Evolutionary conservation across 2,113 vertebrate genomes (phyloP), one percentile per base, ranked within the genome.

Genomic region (Stegostoma tigrinum): DNA sequence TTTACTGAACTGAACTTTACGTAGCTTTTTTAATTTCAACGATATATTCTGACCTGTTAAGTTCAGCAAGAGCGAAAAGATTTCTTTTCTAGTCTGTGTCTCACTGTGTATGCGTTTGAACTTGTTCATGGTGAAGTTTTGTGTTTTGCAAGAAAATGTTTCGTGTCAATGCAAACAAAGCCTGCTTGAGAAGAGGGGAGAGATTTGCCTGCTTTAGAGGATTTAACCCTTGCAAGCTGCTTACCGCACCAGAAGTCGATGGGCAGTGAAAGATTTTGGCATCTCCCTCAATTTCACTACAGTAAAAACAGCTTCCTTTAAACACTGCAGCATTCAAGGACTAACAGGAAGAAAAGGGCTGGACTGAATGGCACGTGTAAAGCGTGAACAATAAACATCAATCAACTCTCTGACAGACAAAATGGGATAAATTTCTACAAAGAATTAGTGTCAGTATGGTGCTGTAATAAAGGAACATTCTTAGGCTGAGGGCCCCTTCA

Each of bases 401-500:
- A 94, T 70, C 93, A 94, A 94, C 93, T 24, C 21, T 15, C 66
- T 23, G 66, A 70, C 93, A 27, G 66, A 45, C 66, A 94, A 94
- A 91, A 96, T 96, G 96, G 96, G 97, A 97, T 97, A 97, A 96
- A 97, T 97, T 96, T 97, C 97, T 96, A 96, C 95, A 96, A 97
- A 96, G 96, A 96, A 96, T 70, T 95, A 96, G 96, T 96, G 96
- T 96, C 96, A 96, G 96, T 95, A 96, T 95, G 89, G 96, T 96
- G 96, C 96, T 93, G 96, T 96, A 97, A 96, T 91, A 96, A 96
- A 96, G 96, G 83, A 96, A 96, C 96, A 96, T 96, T 91, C 96
- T 96, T 97, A 97, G 97, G 96, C 96, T 97, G 97, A 97, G 45
- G 3, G 55, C 96, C 96, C 96, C 96, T 97, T 96, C 97, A 97